These are phyloP conservation scores for Oligia strigilis DNA, from an alignment of 2,888 invertebrate species.

Conservation along the genomic window DNA sequence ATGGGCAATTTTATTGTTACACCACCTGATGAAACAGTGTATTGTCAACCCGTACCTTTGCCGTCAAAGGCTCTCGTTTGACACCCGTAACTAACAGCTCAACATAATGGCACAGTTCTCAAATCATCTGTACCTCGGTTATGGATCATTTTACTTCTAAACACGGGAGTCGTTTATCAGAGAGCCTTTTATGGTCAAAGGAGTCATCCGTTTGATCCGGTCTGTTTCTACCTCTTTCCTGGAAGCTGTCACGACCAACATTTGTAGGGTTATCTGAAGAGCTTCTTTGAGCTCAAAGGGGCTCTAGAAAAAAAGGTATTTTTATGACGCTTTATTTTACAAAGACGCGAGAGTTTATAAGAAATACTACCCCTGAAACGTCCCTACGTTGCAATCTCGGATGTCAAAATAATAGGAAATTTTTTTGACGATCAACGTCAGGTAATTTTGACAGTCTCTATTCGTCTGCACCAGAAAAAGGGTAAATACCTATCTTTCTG, in stretches of 20 bases:
- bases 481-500: not conserved
- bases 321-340: not conserved
- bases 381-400: not conserved
- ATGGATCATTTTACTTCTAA: not conserved
- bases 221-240: not conserved
- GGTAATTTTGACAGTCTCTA: not conserved
- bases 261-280: not conserved
- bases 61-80: not conserved
- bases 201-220: not conserved
- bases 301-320: not conserved
- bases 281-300: conserved; percentile 15
- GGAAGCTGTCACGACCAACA: not conserved
- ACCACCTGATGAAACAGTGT: not conserved
- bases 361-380: not conserved
- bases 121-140: not conserved
- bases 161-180: not conserved
- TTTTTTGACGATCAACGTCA: not conserved
- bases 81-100: not conserved
- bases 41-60: not conserved
- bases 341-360: not conserved
- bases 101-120: no score
- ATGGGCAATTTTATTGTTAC: not conserved
- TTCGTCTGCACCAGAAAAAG: not conserved
- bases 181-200: conserved; percentile 7
- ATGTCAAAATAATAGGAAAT: not conserved